Evolutionary conservation across 2,113 vertebrate genomes (phyloP).

Genomic region (Dendrocopos noguchii): DNA sequence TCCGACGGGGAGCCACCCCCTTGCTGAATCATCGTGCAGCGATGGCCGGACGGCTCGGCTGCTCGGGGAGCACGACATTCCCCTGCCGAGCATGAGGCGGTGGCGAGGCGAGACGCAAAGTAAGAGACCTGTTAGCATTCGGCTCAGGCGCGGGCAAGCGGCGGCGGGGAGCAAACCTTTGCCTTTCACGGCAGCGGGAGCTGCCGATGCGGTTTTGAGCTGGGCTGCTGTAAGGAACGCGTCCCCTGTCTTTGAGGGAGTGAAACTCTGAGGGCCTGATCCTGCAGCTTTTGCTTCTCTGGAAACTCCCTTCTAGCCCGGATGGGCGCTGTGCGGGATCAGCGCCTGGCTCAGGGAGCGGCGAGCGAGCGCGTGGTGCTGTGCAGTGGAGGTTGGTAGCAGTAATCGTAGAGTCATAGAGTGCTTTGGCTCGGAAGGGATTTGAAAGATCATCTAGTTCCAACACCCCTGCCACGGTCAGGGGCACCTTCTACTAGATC

Average conservation of each 20-base stretch:
- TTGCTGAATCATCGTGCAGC: slow-evolving; percentile 69
- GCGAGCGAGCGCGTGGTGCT: rapidly evolving
- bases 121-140: slow-evolving; percentile 1
- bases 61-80: not conserved
- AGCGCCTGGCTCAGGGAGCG: not conserved
- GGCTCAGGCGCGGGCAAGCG: not conserved
- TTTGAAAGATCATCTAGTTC: no score
- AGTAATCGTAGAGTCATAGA: not conserved
- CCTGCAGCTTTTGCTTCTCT: not conserved
- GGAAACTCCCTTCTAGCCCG: not conserved
- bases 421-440: no score
- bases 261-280: not conserved
- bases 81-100: not conserved
- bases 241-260: not conserved
- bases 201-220: not conserved
- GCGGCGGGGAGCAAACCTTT: not conserved
- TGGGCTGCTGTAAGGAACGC: not conserved
- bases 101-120: not conserved
- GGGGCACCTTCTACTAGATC: no score
- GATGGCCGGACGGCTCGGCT: slow-evolving; percentile 3
- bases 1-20: slow-evolving; percentile 26
- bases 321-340: not conserved
- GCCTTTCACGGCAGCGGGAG: not conserved
- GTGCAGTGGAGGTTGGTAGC: not conserved
- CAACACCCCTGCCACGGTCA: no score